Evolutionary conservation across 2,113 vertebrate species (phyloP).

Genomic region (Leiothrix lutea): DNA sequence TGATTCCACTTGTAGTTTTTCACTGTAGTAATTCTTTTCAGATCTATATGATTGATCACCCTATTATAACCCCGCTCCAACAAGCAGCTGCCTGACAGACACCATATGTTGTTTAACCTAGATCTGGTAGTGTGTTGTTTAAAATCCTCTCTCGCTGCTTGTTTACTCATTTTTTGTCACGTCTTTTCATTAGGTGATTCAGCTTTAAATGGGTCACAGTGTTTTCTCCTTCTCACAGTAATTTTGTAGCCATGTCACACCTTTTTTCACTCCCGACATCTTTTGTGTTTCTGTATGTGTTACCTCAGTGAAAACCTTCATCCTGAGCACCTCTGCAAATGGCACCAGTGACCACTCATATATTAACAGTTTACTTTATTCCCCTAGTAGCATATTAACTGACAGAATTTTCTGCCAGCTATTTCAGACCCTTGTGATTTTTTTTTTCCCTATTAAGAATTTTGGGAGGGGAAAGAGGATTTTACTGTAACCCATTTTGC

Average conservation of each 20-base stretch:
- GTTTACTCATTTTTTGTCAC: not conserved
- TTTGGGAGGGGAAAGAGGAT: not conserved
- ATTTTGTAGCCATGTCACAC: not conserved
- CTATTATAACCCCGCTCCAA: not conserved
- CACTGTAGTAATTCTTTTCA: not conserved
- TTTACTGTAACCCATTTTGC: not conserved
- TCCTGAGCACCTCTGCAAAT: not conserved
- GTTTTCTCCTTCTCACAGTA: not conserved
- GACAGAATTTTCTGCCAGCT: not conserved
- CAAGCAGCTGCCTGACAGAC: not conserved
- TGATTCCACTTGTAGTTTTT: not conserved
- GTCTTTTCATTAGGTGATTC: not conserved
- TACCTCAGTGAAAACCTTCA: not conserved
- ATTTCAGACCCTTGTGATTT: not conserved
- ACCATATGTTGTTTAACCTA: slow-evolving; percentile 35
- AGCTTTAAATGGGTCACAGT: not conserved
- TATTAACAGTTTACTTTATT: not conserved
- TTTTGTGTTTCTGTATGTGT: not conserved
- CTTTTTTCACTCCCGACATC: not conserved
- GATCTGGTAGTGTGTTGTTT: not conserved
- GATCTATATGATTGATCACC: not conserved
- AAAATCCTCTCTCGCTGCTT: not conserved
- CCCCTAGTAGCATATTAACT: not conserved
- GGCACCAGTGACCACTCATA: not conserved
- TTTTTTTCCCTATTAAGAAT: not conserved